These are phyloP conservation scores for Oncorhynchus mykiss DNA, from an alignment of 2,113 vertebrate genomes.

Conservation along the genomic window DNA sequence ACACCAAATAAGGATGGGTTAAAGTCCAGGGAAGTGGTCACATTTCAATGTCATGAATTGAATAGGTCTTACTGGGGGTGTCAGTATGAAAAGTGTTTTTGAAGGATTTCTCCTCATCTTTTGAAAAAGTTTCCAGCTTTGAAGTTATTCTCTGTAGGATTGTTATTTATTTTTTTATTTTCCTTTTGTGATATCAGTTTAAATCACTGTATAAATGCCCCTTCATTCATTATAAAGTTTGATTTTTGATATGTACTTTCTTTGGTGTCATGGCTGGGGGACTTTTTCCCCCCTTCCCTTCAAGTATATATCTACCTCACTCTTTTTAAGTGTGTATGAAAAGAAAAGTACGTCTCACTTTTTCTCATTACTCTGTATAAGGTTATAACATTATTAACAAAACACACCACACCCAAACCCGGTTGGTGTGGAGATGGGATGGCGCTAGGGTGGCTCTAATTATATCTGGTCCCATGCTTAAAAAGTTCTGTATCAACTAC, in stretches of 20 bases:
- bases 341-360: conserved; percentile 66
- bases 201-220: conserved; percentile 78
- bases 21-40: conserved; percentile 58
- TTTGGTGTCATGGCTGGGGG: conserved; percentile 71
- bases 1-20: conserved; percentile 70
- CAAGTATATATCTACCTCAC: conserved; percentile 76
- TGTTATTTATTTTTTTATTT: conserved; percentile 69
- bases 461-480: conserved; percentile 11
- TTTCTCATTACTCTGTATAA: conserved; percentile 50
- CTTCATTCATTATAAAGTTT: conserved; percentile 71
- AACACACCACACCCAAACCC: conserved; percentile 46
- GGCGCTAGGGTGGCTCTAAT: conserved; percentile 14
- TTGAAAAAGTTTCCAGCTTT: conserved; percentile 56
- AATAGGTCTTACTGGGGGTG: conserved; percentile 54
- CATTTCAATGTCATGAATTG: conserved; percentile 50
- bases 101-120: conserved; percentile 61
- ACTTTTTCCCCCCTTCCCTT: conserved; percentile 50
- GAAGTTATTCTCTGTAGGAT: conserved; percentile 52
- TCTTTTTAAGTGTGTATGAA: conserved; percentile 50
- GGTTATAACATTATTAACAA: conserved; percentile 21
- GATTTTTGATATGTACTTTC: conserved; percentile 65
- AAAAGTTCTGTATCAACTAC: neutral
- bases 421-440: conserved; percentile 52
- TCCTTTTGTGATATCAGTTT: conserved; percentile 68
- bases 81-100: conserved; percentile 52